Conservation (phyloP, 1,140 invertebrate species). For the Eumeta japonica region DNA sequence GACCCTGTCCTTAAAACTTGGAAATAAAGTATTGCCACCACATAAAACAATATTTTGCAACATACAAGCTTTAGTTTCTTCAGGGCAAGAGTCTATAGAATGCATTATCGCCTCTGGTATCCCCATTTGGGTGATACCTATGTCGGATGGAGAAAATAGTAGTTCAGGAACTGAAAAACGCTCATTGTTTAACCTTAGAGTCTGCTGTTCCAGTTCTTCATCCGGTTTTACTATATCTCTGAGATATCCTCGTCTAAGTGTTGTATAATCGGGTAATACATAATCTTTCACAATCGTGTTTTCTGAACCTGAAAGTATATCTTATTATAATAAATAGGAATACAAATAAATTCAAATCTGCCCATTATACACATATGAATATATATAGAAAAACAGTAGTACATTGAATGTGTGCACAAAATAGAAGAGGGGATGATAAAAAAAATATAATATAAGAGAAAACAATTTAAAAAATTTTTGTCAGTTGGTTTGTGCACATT, state of each 20-base stretch:
- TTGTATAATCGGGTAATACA: constrained; percentile 92
- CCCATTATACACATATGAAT: too few relatives aligned
- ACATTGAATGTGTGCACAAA: too few relatives aligned
- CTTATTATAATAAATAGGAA: too few relatives aligned
- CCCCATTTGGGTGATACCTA: constrained; percentile 93
- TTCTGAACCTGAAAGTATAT: constrained; percentile 27
- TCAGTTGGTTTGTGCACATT: too few relatives aligned
- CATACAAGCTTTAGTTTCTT: constrained; percentile 78
- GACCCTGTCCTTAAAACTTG: constrained; percentile 81
- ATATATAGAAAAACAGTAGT: too few relatives aligned
- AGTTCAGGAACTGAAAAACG: constrained; percentile 92
- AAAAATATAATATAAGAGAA: too few relatives aligned
- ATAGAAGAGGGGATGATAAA: too few relatives aligned
- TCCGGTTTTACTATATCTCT: constrained; percentile 55
- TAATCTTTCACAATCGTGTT: constrained; percentile 81
- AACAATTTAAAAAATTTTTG: too few relatives aligned
- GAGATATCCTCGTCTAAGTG: constrained; percentile 79
- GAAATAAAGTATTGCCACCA: constrained; percentile 85
- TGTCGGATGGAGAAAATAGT: constrained; percentile 92
- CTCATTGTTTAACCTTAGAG: constrained; percentile 87
- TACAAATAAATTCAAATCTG: too few relatives aligned
- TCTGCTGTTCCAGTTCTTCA: constrained; percentile 72
- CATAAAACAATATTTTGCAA: constrained; percentile 87
- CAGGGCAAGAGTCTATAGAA: constrained; percentile 70
- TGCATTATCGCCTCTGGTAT: constrained; percentile 86